phyloP scores from a whole-genome alignment of 2,888 invertebrate species.

The Nomada flava region DNA sequence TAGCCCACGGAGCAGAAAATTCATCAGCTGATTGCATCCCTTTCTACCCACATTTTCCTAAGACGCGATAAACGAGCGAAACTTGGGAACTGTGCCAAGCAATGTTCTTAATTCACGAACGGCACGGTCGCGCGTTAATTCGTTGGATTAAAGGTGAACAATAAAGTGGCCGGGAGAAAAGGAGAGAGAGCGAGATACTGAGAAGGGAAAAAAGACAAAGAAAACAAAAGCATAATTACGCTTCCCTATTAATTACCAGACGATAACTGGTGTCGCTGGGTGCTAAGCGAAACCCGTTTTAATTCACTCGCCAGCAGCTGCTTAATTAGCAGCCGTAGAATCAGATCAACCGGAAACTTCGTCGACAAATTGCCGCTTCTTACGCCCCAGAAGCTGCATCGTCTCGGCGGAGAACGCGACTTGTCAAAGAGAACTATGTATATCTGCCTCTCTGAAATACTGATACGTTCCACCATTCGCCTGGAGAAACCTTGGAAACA shows the following conservation, averaged over 20 bases:
- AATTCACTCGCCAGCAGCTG: conserved; percentile 57
- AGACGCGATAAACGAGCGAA: conserved; percentile 13
- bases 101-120: conserved; percentile 29
- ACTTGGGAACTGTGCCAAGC: conserved; percentile 22
- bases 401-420: conserved; percentile 10
- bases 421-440: conserved; percentile 32
- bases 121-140: conserved; percentile 23
- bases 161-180: no score
- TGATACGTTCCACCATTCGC: neutral
- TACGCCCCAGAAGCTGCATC: conserved; percentile 30
- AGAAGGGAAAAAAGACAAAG: neutral
- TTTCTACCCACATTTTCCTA: conserved; percentile 5
- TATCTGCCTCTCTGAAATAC: neutral
- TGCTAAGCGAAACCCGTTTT: conserved; percentile 43
- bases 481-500: neutral
- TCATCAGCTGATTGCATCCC: conserved; percentile 33
- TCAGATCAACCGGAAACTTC: conserved; percentile 52
- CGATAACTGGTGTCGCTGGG: conserved; percentile 46
- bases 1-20: neutral
- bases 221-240: conserved; percentile 35
- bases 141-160: conserved; percentile 4
- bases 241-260: conserved; percentile 51
- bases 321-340: conserved; percentile 49
- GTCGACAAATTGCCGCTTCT: conserved; percentile 52
- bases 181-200: neutral